Evolutionary conservation across 2,797 vertebrate genomes (phyloP).

Genomic region (Atherinosoma microstoma): DNA sequence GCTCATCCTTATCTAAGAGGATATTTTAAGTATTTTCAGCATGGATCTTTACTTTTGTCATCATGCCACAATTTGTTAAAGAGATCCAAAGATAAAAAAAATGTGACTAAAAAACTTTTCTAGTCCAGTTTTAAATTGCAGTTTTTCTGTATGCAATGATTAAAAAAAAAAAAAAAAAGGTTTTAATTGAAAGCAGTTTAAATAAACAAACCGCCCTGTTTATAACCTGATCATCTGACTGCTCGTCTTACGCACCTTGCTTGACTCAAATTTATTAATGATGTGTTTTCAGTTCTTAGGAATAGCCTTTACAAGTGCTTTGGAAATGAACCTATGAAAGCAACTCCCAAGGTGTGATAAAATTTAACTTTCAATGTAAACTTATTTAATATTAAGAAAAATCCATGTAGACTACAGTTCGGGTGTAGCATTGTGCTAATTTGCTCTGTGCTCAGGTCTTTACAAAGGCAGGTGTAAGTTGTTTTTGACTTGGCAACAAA

Average conservation of each 20-base stretch:
- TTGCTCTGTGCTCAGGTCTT: background rate
- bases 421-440: background rate
- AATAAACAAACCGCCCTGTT: background rate
- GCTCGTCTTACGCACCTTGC: background rate
- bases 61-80: background rate
- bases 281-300: background rate
- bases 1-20: background rate
- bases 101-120: background rate
- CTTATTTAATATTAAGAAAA: background rate
- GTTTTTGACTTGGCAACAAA: constrained; percentile 25
- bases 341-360: constrained; percentile 7
- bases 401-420: background rate
- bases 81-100: background rate
- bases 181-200: background rate
- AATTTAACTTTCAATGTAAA: background rate
- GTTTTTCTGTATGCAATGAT: background rate
- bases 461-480: background rate
- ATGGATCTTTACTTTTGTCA: background rate
- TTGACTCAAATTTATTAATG: background rate
- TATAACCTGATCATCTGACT: background rate
- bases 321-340: constrained; percentile 2
- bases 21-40: background rate
- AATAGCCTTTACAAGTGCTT: background rate
- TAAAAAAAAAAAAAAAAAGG: too few species aligned
- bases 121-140: background rate